Evolutionary conservation across 2,113 vertebrate genomes (phyloP).

Genomic region (Hypocryptadius cinnamomeus): DNA sequence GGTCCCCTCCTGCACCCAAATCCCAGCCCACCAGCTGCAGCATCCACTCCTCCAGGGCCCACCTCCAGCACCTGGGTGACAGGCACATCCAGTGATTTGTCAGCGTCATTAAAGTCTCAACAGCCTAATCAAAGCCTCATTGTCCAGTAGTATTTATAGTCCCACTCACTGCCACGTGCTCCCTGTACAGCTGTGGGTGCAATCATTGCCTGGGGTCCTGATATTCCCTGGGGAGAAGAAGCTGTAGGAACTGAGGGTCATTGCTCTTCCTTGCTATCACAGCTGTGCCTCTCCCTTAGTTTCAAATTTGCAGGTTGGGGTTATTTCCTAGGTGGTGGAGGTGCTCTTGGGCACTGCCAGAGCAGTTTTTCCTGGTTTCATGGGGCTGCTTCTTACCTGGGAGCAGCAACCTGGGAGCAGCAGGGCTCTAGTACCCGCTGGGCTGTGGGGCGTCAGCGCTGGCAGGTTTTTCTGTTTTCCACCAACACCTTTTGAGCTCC

Average conservation of each 20-base stretch:
- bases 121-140: conserved; percentile 29
- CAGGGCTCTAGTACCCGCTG: neutral
- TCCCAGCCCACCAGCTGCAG: fast-evolving
- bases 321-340: fast-evolving
- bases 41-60: neutral
- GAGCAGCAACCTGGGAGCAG: neutral
- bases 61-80: neutral
- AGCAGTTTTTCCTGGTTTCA: neutral
- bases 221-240: neutral
- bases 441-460: fast-evolving
- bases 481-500: neutral
- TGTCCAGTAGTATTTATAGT: conserved; percentile 31
- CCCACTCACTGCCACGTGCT: neutral
- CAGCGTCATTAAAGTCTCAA: conserved; percentile 16
- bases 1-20: neutral
- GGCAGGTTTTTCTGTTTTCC: neutral
- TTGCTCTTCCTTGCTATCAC: neutral
- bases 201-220: neutral
- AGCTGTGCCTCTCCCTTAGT: neutral
- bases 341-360: neutral
- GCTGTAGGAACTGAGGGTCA: neutral
- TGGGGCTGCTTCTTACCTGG: neutral
- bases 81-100: neutral
- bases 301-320: neutral
- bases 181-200: fast-evolving